Base-by-base conservation (phyloP, 2,113 vertebrate species). In the Uria aalge region DNA sequence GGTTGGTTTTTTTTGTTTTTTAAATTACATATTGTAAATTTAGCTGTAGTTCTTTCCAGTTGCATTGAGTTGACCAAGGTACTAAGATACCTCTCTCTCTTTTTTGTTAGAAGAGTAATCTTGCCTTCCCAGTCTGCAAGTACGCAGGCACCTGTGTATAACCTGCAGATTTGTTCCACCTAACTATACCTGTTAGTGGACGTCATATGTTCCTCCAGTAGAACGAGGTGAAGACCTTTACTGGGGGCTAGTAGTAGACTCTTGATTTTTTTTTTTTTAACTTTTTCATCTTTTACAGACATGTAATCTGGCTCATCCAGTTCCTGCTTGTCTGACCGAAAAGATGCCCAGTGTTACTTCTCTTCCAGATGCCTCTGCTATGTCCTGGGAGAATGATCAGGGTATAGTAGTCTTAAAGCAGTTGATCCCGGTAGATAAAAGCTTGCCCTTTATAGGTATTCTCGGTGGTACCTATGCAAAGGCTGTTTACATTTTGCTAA, bases 311-410 rank as follows among this genome's bases (percentile, higher is more conserved):
- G 11, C 56, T 63, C 21, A 21, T 80, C 26, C 21, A 0, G 38
- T 60, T 64, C 80, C 96, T 69, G 66, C 43, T 68, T 40, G 15
- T 72, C n/a, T 32, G 91, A 90, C 92, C 26, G 55, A 48, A 34
- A 45, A 91, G 77, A 68, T 85, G 64, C 63, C 82, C 67, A 67
- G 26, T 56, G 57, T 63, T 84, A 11, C 87, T 94, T 93, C 90
- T 92, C 64, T 94, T 75, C 84, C 82, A 63, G 96, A 96, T 92
- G 86, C 95, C 43, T 85, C 78, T 88, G 81, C 67, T 69, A 29
- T 90, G 27, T 97, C 92, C 67, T 93, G 97, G 85, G 89, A 95
- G 73, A 91, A 52, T 63, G 97, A 98, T 57, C 89, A 97, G 90
- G 98, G 98, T 98, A 98, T 55, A 87, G 82, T 93, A 75, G 72